These are phyloP conservation scores for Bathynomus jamesi DNA, from an alignment of 1,140 invertebrate genomes.

Conservation along the genomic window DNA sequence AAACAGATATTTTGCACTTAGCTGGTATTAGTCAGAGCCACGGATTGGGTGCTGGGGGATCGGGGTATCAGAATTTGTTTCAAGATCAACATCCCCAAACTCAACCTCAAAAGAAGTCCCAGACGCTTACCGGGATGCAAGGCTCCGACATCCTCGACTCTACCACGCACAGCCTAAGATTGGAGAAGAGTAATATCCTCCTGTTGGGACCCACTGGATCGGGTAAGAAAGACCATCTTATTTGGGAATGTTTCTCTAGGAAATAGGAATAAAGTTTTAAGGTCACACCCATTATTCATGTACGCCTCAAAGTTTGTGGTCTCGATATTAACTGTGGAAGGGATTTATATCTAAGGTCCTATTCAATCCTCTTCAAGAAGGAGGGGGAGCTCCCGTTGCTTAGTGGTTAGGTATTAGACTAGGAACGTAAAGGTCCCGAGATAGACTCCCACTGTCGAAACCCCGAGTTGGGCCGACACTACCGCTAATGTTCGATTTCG, in stretches of 20 bases:
- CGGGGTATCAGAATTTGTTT: constrained; percentile 36
- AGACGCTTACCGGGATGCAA: constrained; percentile 37
- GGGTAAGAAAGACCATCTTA: constrained; percentile 55
- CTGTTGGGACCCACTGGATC: constrained; percentile 95
- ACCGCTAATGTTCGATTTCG: no score
- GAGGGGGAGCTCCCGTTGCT: no score
- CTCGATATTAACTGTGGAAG: no score
- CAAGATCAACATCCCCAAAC: constrained; percentile 36
- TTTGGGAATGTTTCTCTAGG: neutral
- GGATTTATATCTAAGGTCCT: no score
- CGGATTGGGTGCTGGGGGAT: constrained; percentile 45
- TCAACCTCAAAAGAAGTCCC: constrained; percentile 29
- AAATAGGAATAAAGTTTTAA: no score
- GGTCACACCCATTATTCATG: no score
- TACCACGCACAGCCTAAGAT: constrained; percentile 69
- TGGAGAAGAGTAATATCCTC: constrained; percentile 98
- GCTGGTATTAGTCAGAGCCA: constrained; percentile 63
- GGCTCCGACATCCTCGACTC: constrained; percentile 79
- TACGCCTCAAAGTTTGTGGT: no score
- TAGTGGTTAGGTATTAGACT: no score
- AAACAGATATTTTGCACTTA: constrained; percentile 77
- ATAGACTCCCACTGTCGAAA: no score
- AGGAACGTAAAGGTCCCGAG: no score
- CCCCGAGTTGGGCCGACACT: no score
- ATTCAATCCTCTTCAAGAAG: no score